phyloP scores from a whole-genome alignment of 2,888 invertebrate genomes.

The Drosophila macrospina region DNA sequence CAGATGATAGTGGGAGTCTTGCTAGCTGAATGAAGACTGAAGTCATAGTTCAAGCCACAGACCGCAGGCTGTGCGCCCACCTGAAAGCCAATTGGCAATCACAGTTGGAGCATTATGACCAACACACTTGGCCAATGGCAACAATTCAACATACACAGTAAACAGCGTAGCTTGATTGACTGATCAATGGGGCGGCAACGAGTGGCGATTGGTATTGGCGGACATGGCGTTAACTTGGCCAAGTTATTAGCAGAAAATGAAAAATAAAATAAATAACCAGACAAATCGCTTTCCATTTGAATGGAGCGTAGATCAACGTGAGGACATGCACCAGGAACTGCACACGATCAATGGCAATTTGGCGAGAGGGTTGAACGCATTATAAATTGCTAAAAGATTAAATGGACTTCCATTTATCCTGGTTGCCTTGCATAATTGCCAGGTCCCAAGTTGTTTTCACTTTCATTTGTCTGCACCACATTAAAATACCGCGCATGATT shows the following conservation, averaged over 20 bases:
- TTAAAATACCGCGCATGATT: slow-evolving; percentile 81
- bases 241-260: slow-evolving; percentile 70
- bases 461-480: slow-evolving; percentile 77
- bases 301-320: slow-evolving; percentile 57
- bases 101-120: slow-evolving; percentile 37
- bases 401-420: slow-evolving; percentile 52
- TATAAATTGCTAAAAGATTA: slow-evolving; percentile 46
- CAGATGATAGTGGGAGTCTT: slow-evolving; percentile 21
- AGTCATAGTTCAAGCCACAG: slow-evolving; percentile 57
- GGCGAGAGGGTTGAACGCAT: slow-evolving; percentile 21
- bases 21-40: slow-evolving; percentile 29
- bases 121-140: slow-evolving; percentile 46
- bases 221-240: slow-evolving; percentile 29
- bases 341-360: slow-evolving; percentile 45
- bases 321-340: slow-evolving; percentile 58
- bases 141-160: slow-evolving; percentile 25
- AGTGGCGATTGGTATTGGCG: slow-evolving; percentile 5
- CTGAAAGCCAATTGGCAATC: slow-evolving; percentile 34
- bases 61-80: slow-evolving; percentile 49
- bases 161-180: slow-evolving; percentile 62
- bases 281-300: slow-evolving; percentile 85
- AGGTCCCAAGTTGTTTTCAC: slow-evolving; percentile 68
- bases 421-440: slow-evolving; percentile 52
- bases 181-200: slow-evolving; percentile 61
- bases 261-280: slow-evolving; percentile 56